These are phyloP conservation scores for Cheilosia impressa DNA, from an alignment of 2,888 invertebrate species.

Conservation along the genomic window DNA sequence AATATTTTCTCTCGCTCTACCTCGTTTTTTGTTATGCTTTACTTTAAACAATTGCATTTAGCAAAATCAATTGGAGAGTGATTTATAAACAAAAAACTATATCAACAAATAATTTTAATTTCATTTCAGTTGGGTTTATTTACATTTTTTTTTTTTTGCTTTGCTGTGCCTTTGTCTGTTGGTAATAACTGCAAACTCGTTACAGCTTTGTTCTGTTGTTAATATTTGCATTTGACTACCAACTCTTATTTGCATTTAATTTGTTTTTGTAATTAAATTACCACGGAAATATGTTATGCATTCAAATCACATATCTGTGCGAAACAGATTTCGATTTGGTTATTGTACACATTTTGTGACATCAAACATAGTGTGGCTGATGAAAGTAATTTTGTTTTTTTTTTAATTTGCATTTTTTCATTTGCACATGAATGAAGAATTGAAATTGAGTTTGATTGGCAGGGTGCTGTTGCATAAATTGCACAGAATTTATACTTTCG, in stretches of 20 bases:
- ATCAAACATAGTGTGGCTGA: not conserved
- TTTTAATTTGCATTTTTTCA: not conserved
- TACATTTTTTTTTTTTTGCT: not conserved
- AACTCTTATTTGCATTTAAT: constrained; percentile 49
- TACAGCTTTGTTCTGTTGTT: constrained; percentile 1
- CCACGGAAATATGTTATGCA: constrained; percentile 20
- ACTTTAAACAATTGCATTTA: constrained; percentile 56
- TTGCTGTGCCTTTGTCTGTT: not conserved
- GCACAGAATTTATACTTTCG: too few species aligned
- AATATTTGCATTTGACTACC: constrained; percentile 33
- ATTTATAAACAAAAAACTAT: constrained; percentile 19
- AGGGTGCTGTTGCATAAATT: too few species aligned
- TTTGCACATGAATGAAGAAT: not conserved
- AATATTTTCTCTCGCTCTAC: not conserved
- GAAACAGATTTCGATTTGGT: constrained; percentile 8
- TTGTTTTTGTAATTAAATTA: constrained; percentile 47
- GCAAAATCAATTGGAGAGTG: constrained; percentile 43
- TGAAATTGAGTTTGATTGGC: too few species aligned
- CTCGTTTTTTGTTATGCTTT: constrained; percentile 3
- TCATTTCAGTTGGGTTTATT: not conserved
- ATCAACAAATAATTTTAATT: constrained; percentile 48
- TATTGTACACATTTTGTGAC: not conserved
- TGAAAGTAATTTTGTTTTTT: not conserved
- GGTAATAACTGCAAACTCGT: constrained; percentile 45
- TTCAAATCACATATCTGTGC: constrained; percentile 2